Base-by-base conservation (phyloP, 2,888 invertebrate species). In the Leptopilina myrica region DNA sequence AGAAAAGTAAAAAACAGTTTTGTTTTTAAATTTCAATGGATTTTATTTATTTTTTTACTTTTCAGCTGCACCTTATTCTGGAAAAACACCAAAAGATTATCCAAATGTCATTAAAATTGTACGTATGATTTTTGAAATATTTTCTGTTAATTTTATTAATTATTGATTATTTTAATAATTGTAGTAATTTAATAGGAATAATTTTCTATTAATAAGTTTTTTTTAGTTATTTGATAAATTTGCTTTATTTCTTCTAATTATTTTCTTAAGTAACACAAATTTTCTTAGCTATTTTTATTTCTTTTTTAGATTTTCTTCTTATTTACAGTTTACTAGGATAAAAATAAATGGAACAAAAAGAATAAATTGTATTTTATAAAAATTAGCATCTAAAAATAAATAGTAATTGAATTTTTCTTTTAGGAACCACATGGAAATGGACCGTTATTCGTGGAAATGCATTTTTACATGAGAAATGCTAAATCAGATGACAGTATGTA, bases 381-480 rank as follows among this genome's bases (percentile, higher is more conserved):
- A 43, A 8, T 1, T 43, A 8, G 6, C 43, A 43, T 7, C 8
- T 6, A 1, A 43, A 43, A 43, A 43, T 43, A 43, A 43, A 33
- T 33, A 33, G 33, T 33, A 8, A 43, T 8, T 0, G 43, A 43
- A 43, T 7, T 8, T 43, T 43, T 43, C 1, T 43, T 92, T 79
- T 85, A 97, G 96, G 98, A 98, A 92, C 98, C 98, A 11, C 95
- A 96, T 91, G 95, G 94, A 81, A 98, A 98, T 94, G 98, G 98
- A 0, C 98, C 99, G 0, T 92, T 99, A 0, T 99, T 98, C 93
- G 97, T 97, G 73, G 98, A 99, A 93, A 96, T 96, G 93, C 96
- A 97, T 92, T 98, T 98, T 91, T 99, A 97, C 89, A 94, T 96
- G 91, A 94, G 95, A 85, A 95, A 95, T 92, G 95, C 95, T 0